Evolutionary conservation across 2,888 invertebrate species (phyloP).

Genomic region (Dimorphilus gyrociliatus): DNA sequence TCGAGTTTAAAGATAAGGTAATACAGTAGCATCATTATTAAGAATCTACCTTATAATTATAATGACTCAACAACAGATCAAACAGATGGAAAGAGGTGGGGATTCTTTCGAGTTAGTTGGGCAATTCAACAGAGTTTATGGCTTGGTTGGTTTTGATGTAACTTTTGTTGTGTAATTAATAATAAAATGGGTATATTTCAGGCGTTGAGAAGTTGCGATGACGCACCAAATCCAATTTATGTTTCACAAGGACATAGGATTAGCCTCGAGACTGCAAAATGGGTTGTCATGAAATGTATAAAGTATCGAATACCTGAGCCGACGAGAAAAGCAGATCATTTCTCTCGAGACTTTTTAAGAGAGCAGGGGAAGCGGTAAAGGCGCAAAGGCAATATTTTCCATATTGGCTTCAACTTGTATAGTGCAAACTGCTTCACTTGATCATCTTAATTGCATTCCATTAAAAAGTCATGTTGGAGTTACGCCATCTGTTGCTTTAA

Average conservation of each 20-base stretch:
- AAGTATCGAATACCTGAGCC: conserved; percentile 32
- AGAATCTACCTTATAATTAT: no score
- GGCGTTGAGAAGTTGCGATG: conserved; percentile 23
- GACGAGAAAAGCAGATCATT: conserved; percentile 22
- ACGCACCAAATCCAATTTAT: conserved; percentile 25
- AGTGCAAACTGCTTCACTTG: no score
- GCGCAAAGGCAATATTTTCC: no score
- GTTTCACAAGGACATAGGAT: conserved; percentile 31
- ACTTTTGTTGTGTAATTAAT: neutral
- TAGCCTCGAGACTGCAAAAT: conserved; percentile 22
- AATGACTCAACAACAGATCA: no score
- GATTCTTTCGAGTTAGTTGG: conserved; percentile 19
- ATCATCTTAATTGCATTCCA: no score
- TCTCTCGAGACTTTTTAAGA: no score
- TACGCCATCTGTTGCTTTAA: no score
- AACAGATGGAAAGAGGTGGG: conserved; percentile 14
- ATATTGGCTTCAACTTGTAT: no score
- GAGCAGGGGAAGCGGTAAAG: no score
- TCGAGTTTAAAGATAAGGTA: conserved; percentile 22
- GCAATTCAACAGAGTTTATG: conserved; percentile 13
- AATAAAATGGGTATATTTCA: conserved; percentile 1
- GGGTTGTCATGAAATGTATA: conserved; percentile 22
- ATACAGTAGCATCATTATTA: no score
- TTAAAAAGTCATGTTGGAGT: no score
- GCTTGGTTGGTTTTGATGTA: conserved; percentile 13